Conservation (phyloP, 2,797 vertebrate genomes). For the Catamblyrhynchus diadema region DNA sequence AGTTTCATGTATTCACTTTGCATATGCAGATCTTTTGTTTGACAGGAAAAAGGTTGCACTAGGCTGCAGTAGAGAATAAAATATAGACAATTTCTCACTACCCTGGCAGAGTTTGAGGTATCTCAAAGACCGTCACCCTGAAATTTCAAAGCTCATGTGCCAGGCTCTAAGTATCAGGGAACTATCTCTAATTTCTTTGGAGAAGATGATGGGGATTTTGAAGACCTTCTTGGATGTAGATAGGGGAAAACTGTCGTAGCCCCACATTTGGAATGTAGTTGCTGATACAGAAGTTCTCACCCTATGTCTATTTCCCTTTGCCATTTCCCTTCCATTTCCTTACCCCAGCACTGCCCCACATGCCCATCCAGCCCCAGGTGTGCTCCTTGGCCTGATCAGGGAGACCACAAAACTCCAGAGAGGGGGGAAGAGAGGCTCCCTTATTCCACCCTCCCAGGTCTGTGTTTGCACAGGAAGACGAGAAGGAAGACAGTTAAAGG, state of each 20-base stretch:
- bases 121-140: rapidly evolving
- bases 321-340: background rate
- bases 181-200: background rate
- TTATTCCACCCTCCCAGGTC: background rate
- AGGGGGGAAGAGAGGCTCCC: background rate
- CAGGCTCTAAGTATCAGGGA: background rate
- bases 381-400: background rate
- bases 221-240: background rate
- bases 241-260: background rate
- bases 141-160: background rate
- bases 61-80: background rate
- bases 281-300: background rate
- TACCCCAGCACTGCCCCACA: background rate
- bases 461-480: background rate
- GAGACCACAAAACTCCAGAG: background rate
- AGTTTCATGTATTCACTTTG: background rate
- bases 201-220: background rate
- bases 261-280: background rate
- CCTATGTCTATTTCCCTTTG: background rate
- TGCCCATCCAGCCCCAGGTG: background rate
- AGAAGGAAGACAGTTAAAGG: background rate
- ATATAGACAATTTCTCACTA: background rate
- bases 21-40: background rate
- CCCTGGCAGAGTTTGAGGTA: background rate
- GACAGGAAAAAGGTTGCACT: background rate